Conservation (phyloP, 2,113 vertebrate genomes). For the Indri indri region DNA sequence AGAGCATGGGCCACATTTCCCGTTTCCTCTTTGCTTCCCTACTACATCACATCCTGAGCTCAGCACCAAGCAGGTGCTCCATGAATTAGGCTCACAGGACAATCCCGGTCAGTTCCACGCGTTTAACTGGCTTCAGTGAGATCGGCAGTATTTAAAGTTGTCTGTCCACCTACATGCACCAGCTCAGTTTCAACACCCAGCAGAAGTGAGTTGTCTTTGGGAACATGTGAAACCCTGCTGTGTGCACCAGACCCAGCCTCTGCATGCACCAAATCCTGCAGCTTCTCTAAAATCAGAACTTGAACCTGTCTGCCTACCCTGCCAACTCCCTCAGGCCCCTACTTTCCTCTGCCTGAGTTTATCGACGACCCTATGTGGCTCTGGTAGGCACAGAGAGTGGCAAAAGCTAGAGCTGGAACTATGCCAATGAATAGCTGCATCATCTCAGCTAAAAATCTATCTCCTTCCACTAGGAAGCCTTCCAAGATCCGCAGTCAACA, state of each 20-base stretch:
- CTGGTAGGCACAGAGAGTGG: background rate
- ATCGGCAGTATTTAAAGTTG: background rate
- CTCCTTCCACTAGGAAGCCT: background rate
- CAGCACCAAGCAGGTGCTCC: background rate
- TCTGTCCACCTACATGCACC: background rate
- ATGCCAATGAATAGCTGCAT: background rate
- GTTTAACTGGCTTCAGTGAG: background rate
- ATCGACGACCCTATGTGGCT: background rate
- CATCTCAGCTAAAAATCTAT: background rate
- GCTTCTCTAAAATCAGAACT: background rate
- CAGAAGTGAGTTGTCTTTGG: background rate
- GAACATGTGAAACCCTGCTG: background rate
- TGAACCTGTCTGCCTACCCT: background rate
- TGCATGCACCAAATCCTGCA: background rate
- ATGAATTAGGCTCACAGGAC: background rate
- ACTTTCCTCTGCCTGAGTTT: background rate
- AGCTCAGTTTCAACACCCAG: background rate
- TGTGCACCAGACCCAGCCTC: background rate
- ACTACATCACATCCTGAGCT: background rate
- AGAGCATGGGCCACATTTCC: background rate
- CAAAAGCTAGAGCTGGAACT: background rate
- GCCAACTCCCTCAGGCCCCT: no score
- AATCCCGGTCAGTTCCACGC: background rate
- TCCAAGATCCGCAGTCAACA: background rate
- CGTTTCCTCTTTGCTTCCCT: background rate